Evolutionary conservation across 1,140 invertebrate genomes (phyloP), one percentile per base, ranked within the genome.

Genomic region (Lasioglossum albipes): DNA sequence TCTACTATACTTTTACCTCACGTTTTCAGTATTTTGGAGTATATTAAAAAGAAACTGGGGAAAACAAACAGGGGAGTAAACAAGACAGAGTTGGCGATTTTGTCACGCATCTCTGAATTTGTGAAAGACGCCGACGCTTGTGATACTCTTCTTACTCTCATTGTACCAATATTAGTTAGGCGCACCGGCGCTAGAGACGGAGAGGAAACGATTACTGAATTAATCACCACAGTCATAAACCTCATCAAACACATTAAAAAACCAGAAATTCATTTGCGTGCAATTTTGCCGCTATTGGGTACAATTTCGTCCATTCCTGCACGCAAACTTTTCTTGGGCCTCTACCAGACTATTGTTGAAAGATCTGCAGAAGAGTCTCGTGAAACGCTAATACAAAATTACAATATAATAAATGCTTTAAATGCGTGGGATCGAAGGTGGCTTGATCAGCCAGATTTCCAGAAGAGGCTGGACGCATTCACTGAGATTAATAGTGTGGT

Each of bases 381-480:
- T 70, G 59, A 89, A 6, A 62, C 66, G 6, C 45, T 91, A 84
- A 89, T 75, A 85, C 93, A 72, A 89, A 95, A 91, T 87, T 90
- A 74, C 66, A 77, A 94, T 7, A 81, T 97, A 9, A 91, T 97
- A 9, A 88, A 87, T 7, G 94, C 96, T 87, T 93, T 99, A 54
- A 99, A 99, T 93, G 95, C 98, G 0, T 99, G 95, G 94, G 97
- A 99, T 92, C 93, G 94, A 31, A 95, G 95, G 75, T 97, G 97
- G 95, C 94, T 99, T 10, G 98, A 99, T 83, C 98, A 99, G 89
- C 97, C 98, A 0, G 98, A 99, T 92, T 98, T 97, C 89, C 95
- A 97, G 65, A 94, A 94, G 79, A 94, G 98, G 84, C 91, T 99
- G 18, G 95, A 96, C 71, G 95, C 96, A 0, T 97, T 97, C 70